A percentile compares a stretch with the other conserved stretches of the same genome.
Conservation (phyloP, 2,113 vertebrate species). For the Tachysurus fulvidraco region DNA sequence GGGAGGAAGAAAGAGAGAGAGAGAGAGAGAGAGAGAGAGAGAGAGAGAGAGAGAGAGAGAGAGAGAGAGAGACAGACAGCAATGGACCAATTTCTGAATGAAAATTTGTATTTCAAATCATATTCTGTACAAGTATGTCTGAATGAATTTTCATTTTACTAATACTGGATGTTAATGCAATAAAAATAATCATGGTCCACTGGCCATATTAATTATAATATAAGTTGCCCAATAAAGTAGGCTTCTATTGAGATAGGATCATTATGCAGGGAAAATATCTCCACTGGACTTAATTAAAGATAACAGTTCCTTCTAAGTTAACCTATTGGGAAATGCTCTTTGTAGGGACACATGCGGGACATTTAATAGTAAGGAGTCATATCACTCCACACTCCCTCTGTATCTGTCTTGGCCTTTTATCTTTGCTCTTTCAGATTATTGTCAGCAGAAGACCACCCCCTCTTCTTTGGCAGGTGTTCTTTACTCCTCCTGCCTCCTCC, state of each 20-base stretch:
- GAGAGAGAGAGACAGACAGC: background rate
- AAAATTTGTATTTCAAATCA: too few relatives aligned
- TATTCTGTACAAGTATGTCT: background rate
- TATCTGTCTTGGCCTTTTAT: background rate
- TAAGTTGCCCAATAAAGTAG: slow-evolving; percentile 2
- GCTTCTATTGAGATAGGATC: background rate
- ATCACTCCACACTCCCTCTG: slow-evolving; percentile 22
- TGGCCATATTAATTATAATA: background rate
- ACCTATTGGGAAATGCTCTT: slow-evolving; percentile 55
- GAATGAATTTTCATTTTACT: background rate
- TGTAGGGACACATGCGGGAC: slow-evolving; percentile 63
- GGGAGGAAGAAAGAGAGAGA: background rate
- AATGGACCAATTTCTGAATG: background rate
- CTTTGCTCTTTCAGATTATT: background rate
- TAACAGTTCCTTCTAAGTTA: slow-evolving; percentile 49
- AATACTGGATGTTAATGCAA: background rate
- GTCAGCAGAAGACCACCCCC: background rate
- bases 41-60: background rate
- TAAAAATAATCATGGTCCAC: background rate
- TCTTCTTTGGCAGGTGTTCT: background rate
- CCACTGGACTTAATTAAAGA: slow-evolving; percentile 51
- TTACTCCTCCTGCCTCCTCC: background rate
- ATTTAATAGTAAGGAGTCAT: slow-evolving; percentile 51
- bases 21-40: background rate
- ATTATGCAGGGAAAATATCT: slow-evolving; percentile 17